Conservation (phyloP, 2,888 invertebrate species). For the Brenthis daphne region DNA sequence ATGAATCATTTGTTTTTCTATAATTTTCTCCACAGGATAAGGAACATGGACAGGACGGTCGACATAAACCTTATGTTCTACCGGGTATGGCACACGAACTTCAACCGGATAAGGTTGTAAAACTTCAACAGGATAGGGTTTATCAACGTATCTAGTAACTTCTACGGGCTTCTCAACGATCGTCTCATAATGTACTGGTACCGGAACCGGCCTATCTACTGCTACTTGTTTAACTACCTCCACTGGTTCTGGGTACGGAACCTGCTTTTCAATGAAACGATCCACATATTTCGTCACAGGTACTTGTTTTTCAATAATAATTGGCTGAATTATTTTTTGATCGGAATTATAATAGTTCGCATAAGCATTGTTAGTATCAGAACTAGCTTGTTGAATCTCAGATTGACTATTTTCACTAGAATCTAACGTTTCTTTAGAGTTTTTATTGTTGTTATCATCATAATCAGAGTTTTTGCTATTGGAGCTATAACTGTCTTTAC, state of each 20-base stretch:
- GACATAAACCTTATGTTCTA: conserved; percentile 78
- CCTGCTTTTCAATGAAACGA: conserved; percentile 69
- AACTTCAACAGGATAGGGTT: conserved; percentile 82
- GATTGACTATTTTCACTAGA: conserved; percentile 62
- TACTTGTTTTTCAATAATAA: conserved; percentile 73
- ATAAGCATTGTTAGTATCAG: conserved; percentile 53
- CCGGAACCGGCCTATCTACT: conserved; percentile 70
- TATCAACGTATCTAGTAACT: conserved; percentile 79
- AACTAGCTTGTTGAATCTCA: conserved; percentile 57
- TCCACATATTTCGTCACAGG: conserved; percentile 74
- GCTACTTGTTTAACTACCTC: conserved; percentile 62
- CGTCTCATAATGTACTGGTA: conserved; percentile 75
- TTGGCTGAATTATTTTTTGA: conserved; percentile 70
- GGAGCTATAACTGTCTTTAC: conserved; percentile 56
- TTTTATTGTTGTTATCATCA: conserved; percentile 46
- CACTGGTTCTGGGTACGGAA: conserved; percentile 68
- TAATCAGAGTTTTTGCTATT: conserved; percentile 55
- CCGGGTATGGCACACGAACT: conserved; percentile 75
- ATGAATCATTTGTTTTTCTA: conserved; percentile 76
- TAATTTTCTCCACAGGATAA: conserved; percentile 74
- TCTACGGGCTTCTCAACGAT: conserved; percentile 79
- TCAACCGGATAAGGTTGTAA: conserved; percentile 79
- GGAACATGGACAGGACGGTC: conserved; percentile 77
- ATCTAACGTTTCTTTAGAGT: conserved; percentile 58
- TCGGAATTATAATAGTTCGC: conserved; percentile 53